Base-by-base conservation (phyloP, 1,140 invertebrate species). In the Dreissena rostriformis region DNA sequence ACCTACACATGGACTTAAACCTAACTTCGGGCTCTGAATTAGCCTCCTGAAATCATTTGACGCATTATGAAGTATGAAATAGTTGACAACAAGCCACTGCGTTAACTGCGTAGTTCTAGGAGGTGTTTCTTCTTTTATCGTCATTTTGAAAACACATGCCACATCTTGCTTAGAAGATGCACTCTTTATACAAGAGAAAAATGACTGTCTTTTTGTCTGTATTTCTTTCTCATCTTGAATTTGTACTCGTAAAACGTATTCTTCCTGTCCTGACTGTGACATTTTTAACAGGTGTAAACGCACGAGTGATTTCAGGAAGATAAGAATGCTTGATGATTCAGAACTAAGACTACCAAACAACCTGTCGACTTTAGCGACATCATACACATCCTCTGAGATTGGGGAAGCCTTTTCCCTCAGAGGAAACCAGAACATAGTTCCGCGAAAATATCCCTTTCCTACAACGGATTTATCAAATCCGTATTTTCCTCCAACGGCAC, bases 391-490 rank as follows among this genome's bases (percentile, higher is more conserved):
- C n/a, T 82, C 76, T 14, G 87, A 87, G 0, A 89, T 68, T 14
- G 73, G 22, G 8, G 84, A 86, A n/a, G 28, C 6, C 26, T 66
- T 71, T 17, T 84, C 88, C 65, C 91, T 86, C 22, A 92, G 78
- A 24, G 91, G 91, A 71, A 92, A 88, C 63, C 91, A 77, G 49
- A 92, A 91, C 26, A 92, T 71, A n/a, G 91, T 92, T n/a, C 89
- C 91, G 51, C 86, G 65, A 81, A 79, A 84, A 10, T 57, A 10
- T 1, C 53, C 87, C 19, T 57, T 12, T 4, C 39, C 86, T 19
- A 68, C 61, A 52, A 57, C 51, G 14, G 39, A 22, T 29, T 28
- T 53, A 12, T 39, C 0, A 10, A 83, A 76, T 39, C 51, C 79
- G 81, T 77, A 88, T 22, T 52, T 83, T 55, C 55, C 63, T n/a